phyloP scores from a whole-genome alignment of 1,140 invertebrate species.

The Drosophila nebulosa region DNA sequence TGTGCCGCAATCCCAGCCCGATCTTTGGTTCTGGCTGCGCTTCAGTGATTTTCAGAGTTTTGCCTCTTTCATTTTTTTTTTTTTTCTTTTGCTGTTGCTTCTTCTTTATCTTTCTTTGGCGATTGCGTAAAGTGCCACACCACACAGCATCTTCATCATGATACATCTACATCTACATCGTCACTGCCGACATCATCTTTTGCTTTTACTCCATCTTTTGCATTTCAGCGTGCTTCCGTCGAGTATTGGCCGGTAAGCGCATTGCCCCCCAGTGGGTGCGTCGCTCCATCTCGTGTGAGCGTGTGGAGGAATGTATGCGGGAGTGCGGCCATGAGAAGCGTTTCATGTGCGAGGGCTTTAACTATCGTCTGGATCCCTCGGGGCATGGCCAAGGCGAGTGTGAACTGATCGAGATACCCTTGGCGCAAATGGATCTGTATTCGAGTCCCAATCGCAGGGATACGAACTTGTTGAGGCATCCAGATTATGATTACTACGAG shows the following conservation, averaged over 20 bases:
- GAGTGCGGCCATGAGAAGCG: slow-evolving; percentile 88
- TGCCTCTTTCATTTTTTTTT: background rate
- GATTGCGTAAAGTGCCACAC: slow-evolving; percentile 34
- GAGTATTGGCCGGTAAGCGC: slow-evolving; percentile 86
- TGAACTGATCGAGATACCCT: slow-evolving; percentile 87
- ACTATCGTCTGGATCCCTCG: slow-evolving; percentile 86
- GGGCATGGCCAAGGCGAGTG: slow-evolving; percentile 86
- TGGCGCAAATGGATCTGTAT: slow-evolving; percentile 84
- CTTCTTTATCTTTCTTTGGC: background rate
- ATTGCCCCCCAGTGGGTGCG: slow-evolving; percentile 85
- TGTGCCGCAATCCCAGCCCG: slow-evolving; percentile 47
- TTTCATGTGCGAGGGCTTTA: slow-evolving; percentile 91
- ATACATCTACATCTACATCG: slow-evolving; percentile 11
- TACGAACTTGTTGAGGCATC: slow-evolving; percentile 82
- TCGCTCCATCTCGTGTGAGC: slow-evolving; percentile 86
- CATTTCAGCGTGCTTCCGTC: slow-evolving; percentile 87
- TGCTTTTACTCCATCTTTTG: slow-evolving; percentile 22
- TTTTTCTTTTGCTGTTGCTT: slow-evolving; percentile 4
- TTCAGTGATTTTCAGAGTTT: slow-evolving; percentile 36
- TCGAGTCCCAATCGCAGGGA: slow-evolving; percentile 72
- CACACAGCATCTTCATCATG: slow-evolving; percentile 18
- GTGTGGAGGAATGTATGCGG: slow-evolving; percentile 87
- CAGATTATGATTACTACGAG: slow-evolving; percentile 89
- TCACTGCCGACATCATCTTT: slow-evolving; percentile 19
- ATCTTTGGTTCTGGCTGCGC: slow-evolving; percentile 55